Evolutionary conservation across 2,113 vertebrate species (phyloP).

Genomic region (Lates calcarifer): DNA sequence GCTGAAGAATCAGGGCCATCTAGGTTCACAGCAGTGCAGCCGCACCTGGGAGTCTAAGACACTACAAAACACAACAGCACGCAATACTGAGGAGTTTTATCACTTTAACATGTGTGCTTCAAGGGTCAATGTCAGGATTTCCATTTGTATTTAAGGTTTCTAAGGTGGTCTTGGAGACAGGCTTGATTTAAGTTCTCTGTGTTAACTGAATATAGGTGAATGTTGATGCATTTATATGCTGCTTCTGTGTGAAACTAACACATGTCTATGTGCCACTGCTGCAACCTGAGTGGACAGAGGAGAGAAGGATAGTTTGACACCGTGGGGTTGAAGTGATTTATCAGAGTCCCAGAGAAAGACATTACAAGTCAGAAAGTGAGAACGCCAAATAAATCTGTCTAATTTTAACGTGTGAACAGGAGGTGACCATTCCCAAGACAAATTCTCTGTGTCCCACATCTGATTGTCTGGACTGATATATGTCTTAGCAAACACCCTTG

Average conservation of each 20-base stretch:
- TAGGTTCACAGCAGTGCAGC: slow-evolving; percentile 40
- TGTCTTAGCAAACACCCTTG: slow-evolving; percentile 53
- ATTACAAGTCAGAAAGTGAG: slow-evolving; percentile 49
- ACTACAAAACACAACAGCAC: slow-evolving; percentile 5
- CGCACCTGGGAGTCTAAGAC: slow-evolving; percentile 23
- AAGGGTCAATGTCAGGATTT: slow-evolving; percentile 4
- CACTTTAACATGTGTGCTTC: slow-evolving; percentile 34
- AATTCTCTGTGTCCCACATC: slow-evolving; percentile 23
- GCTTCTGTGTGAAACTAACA: not conserved
- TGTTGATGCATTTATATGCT: not conserved
- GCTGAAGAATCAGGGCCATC: slow-evolving; percentile 19
- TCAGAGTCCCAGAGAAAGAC: slow-evolving; percentile 38
- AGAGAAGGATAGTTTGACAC: not conserved
- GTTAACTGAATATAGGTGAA: not conserved
- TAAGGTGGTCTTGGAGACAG: slow-evolving; percentile 1
- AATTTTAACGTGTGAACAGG: slow-evolving; percentile 59
- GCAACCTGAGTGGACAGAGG: not conserved
- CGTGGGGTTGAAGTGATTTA: slow-evolving; percentile 55
- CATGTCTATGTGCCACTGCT: not conserved
- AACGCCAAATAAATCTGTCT: slow-evolving; percentile 67
- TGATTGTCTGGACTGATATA: slow-evolving; percentile 53
- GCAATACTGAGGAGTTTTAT: slow-evolving; percentile 7
- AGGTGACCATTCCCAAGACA: slow-evolving; percentile 40
- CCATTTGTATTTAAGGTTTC: not conserved
- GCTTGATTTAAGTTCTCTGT: not conserved